Evolutionary conservation across 2,888 invertebrate species (phyloP).

Genomic region (Crocallis elinguaria): DNA sequence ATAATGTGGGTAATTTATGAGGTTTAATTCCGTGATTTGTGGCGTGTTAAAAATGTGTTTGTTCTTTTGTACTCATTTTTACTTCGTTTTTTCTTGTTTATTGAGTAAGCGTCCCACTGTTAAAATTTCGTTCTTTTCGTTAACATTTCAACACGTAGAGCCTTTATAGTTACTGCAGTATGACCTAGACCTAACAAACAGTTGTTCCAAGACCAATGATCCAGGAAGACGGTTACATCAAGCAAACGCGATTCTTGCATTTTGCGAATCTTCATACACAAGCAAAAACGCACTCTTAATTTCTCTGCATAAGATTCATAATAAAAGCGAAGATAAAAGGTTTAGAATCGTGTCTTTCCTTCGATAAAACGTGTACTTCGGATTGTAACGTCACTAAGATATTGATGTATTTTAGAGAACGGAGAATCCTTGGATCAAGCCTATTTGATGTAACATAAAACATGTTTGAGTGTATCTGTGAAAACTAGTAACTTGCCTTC

Average conservation of each 20-base stretch:
- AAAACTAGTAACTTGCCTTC: neutral
- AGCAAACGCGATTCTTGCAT: slow-evolving; percentile 35
- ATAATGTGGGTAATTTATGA: too few relatives aligned
- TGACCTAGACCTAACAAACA: slow-evolving; percentile 52
- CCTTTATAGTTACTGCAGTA: slow-evolving; percentile 32
- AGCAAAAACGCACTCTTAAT: slow-evolving; percentile 1
- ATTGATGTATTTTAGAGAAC: slow-evolving; percentile 20
- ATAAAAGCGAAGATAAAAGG: neutral
- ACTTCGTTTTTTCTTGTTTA: too few relatives aligned
- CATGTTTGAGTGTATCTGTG: neutral
- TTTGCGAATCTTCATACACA: slow-evolving; percentile 16
- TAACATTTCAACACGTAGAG: too few relatives aligned
- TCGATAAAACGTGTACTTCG: slow-evolving; percentile 24
- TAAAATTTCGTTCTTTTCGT: too few relatives aligned
- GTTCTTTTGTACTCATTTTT: too few relatives aligned
- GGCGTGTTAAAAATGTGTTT: too few relatives aligned
- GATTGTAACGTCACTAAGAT: slow-evolving; percentile 19
- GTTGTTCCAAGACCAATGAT: slow-evolving; percentile 58
- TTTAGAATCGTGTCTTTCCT: slow-evolving; percentile 21
- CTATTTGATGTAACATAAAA: too few relatives aligned
- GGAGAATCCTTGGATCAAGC: slow-evolving; percentile 13
- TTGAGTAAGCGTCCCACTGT: too few relatives aligned
- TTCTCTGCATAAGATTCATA: neutral
- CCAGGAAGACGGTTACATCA: slow-evolving; percentile 65
- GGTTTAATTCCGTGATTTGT: too few relatives aligned